phyloP scores from a whole-genome alignment of 2,113 vertebrate species.

The Irena cyanogastra region DNA sequence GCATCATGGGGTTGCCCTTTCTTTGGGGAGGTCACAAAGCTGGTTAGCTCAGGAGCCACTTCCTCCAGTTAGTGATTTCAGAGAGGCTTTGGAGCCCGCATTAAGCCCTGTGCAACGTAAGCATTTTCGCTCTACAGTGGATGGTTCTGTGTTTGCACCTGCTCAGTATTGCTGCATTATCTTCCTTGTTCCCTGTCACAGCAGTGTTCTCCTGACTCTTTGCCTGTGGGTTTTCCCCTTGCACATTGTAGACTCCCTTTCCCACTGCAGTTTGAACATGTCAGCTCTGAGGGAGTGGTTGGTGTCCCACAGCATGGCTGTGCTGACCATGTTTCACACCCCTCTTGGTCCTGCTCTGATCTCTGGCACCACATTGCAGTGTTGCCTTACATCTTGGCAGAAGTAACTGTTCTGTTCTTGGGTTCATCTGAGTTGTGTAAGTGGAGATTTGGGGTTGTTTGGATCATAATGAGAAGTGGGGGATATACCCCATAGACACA shows the following conservation, averaged over 20 bases:
- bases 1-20: background rate
- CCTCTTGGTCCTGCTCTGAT: background rate
- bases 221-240: background rate
- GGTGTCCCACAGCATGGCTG: background rate
- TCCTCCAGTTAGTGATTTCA: background rate
- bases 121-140: background rate
- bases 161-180: background rate
- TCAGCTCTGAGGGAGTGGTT: background rate
- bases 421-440: background rate
- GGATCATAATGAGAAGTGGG: background rate
- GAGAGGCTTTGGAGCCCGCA: background rate
- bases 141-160: conserved; percentile 16
- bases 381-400: background rate
- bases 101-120: background rate
- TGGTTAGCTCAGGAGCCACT: background rate
- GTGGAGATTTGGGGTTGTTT: background rate
- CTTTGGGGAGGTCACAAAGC: background rate
- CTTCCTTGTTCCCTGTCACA: background rate
- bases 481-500: background rate
- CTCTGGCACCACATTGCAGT: background rate
- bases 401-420: background rate
- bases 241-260: background rate
- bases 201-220: background rate
- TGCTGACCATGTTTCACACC: background rate
- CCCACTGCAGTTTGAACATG: background rate